Percentiles rank a stretch among this genome's conserved stretches.
phyloP scores from a whole-genome alignment of 2,888 invertebrate genomes.

The Xestia sexstrigata region DNA sequence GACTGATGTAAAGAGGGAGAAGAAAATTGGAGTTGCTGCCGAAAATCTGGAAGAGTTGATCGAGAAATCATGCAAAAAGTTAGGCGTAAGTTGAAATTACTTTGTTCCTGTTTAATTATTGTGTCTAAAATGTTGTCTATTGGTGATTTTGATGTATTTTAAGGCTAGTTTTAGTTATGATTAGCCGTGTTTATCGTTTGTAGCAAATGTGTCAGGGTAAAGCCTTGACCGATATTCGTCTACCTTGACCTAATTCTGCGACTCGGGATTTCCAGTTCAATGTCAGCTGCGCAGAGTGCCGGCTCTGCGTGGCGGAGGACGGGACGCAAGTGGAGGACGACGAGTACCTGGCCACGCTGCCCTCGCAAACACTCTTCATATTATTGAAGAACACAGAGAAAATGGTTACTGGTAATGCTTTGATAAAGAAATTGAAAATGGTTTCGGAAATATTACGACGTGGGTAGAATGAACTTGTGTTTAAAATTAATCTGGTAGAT shows the following conservation, averaged over 20 bases:
- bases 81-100: constrained; percentile 87
- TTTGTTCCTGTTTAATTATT: constrained; percentile 30
- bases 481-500: background rate
- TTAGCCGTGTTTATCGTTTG: constrained; percentile 71
- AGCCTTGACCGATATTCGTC: constrained; percentile 81
- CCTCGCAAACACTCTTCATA: constrained; percentile 94
- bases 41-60: constrained; percentile 92
- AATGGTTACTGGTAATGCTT: constrained; percentile 91
- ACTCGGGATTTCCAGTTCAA: constrained; percentile 83
- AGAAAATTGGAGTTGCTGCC: constrained; percentile 93
- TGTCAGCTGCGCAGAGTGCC: constrained; percentile 86
- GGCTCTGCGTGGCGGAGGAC: constrained; percentile 91
- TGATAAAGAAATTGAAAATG: background rate
- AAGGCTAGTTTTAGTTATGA: constrained; percentile 67
- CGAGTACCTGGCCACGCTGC: constrained; percentile 94
- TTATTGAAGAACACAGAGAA: constrained; percentile 87
- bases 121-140: background rate
- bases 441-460: background rate
- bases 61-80: constrained; percentile 92
- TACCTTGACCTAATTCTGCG: constrained; percentile 80
- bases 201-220: constrained; percentile 76
- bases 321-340: constrained; percentile 94
- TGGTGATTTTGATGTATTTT: constrained; percentile 23
- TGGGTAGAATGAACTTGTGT: background rate
- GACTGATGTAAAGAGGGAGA: constrained; percentile 92